Evolutionary conservation across 2,113 vertebrate genomes (phyloP).

Genomic region (Oncorhynchus tshawytscha): DNA sequence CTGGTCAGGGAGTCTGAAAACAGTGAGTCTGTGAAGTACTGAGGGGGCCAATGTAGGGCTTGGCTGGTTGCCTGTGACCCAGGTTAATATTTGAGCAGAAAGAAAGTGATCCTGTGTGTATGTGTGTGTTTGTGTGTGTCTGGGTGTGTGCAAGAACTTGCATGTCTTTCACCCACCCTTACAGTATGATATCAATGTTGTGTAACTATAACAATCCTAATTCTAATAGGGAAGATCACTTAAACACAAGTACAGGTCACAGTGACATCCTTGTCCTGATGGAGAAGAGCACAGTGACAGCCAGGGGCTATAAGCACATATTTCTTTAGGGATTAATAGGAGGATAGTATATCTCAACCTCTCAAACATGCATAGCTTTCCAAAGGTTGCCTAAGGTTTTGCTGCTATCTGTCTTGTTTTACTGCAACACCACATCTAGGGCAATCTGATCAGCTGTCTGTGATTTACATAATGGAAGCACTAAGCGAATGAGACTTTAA

Average conservation of each 20-base stretch:
- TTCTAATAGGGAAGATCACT: no score
- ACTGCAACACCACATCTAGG: not conserved
- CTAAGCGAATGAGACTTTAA: constrained; percentile 14
- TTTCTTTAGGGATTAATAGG: not conserved
- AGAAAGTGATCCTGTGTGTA: constrained; percentile 60
- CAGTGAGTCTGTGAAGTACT: constrained; percentile 56
- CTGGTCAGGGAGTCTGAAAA: constrained; percentile 67
- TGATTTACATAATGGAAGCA: not conserved
- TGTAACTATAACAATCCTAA: no score
- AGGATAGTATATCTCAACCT: not conserved
- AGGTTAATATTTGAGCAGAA: constrained; percentile 65
- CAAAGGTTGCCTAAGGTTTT: not conserved
- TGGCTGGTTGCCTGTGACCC: constrained; percentile 63
- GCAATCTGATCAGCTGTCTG: not conserved
- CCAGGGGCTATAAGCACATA: no score
- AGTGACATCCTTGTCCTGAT: no score
- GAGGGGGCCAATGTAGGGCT: constrained; percentile 59
- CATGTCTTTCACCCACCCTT: not conserved
- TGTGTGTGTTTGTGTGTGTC: constrained; percentile 29
- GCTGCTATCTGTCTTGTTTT: not conserved
- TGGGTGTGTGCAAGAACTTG: not conserved
- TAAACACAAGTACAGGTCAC: no score
- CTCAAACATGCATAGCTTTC: not conserved
- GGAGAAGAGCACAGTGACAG: no score
- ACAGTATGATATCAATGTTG: no score